Evolutionary conservation across 1,140 invertebrate genomes (phyloP).

Genomic region (Dolichoris vasculosae): DNA sequence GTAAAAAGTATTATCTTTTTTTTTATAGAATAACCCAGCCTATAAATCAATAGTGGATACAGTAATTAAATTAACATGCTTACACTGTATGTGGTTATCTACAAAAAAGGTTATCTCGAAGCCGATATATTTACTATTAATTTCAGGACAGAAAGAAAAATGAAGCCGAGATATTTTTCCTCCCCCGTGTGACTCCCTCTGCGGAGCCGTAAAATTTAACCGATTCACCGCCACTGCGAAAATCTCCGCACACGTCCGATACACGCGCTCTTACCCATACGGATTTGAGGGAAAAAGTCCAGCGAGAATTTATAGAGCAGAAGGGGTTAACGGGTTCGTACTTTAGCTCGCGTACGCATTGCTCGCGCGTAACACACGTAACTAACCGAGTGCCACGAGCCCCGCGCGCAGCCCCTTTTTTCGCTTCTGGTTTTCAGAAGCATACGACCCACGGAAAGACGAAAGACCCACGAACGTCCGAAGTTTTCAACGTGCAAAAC

Average conservation of each 20-base stretch:
- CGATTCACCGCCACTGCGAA: background rate
- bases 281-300: background rate
- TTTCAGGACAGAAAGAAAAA: background rate
- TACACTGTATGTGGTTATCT: background rate
- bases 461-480: background rate
- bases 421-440: background rate
- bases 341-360: background rate
- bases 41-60: background rate
- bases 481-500: conserved; percentile 51
- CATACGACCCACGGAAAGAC: background rate
- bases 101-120: background rate
- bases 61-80: background rate
- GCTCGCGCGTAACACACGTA: conserved; percentile 22
- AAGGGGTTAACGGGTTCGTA: conserved; percentile 30
- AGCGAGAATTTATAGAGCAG: conserved; percentile 44
- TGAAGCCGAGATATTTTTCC: background rate
- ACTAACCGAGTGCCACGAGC: conserved; percentile 1
- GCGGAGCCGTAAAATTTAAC: background rate
- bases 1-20: background rate
- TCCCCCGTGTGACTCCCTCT: background rate
- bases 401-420: background rate
- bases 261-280: background rate
- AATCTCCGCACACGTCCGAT: background rate
- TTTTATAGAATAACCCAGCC: background rate
- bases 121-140: conserved; percentile 22